Evolutionary conservation across 2,797 vertebrate species (phyloP).

Genomic region (Iguana delicatissima): DNA sequence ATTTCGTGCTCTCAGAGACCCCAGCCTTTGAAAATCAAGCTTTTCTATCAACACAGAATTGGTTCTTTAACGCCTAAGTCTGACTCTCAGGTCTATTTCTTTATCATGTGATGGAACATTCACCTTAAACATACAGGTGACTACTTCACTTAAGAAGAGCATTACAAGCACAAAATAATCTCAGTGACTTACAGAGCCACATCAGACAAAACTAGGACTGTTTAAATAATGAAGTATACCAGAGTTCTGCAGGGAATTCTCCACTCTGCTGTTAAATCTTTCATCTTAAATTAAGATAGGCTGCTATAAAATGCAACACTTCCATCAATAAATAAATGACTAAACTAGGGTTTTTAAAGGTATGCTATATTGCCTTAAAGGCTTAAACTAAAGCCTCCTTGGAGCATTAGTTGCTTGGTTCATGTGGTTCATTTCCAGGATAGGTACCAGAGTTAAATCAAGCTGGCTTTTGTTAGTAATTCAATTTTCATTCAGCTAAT

Average conservation of each 20-base stretch:
- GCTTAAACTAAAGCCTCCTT: conserved; percentile 37
- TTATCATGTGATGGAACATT: neutral
- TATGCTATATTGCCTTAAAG: neutral
- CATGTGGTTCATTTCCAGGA: conserved; percentile 11
- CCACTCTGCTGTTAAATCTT: neutral
- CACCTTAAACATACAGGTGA: neutral
- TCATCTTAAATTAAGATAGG: conserved; percentile 61
- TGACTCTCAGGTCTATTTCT: neutral
- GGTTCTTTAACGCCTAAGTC: neutral
- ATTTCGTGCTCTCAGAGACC: neutral
- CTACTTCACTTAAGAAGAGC: neutral
- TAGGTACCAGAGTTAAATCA: neutral
- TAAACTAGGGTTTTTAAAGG: conserved; percentile 47
- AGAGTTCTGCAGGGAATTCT: conserved; percentile 30
- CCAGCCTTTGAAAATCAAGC: neutral
- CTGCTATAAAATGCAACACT: conserved; percentile 41
- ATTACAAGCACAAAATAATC: conserved; percentile 34
- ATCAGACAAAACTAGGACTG: conserved; percentile 47
- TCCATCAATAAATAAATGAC: conserved; percentile 60
- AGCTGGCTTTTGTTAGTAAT: accelerated
- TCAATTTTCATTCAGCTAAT: neutral
- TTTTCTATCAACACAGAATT: neutral
- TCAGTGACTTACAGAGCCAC: neutral
- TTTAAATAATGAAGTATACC: conserved; percentile 65
- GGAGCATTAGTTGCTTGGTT: neutral